These are phyloP conservation scores for Ditula angustiorana DNA, from an alignment of 2,888 invertebrate genomes.

Conservation along the genomic window DNA sequence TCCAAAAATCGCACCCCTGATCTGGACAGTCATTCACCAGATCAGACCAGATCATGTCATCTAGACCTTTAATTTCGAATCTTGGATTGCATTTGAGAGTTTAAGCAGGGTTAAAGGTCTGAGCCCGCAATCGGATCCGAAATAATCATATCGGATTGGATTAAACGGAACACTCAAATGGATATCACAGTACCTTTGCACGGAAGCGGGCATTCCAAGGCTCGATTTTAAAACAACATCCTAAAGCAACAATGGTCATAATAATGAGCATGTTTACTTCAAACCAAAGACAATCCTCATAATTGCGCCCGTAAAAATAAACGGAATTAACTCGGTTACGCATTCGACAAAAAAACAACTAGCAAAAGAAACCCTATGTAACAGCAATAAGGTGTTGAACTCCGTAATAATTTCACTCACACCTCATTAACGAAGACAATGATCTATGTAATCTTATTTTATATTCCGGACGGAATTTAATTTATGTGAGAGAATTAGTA, in stretches of 20 bases:
- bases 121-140: neutral
- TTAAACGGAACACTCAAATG: neutral
- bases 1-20: no score
- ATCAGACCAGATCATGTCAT: no score
- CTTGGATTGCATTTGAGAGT: no score
- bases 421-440: conserved; percentile 8
- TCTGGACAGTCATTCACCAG: no score
- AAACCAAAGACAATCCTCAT: conserved; percentile 13
- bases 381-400: neutral
- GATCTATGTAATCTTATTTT: conserved; percentile 15
- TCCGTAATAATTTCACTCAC: neutral
- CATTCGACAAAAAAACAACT: neutral
- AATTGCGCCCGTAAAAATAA: conserved; percentile 14
- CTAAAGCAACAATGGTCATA: conserved; percentile 18
- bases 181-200: neutral
- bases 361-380: conserved; percentile 1
- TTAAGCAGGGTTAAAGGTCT: neutral
- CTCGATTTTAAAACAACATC: conserved; percentile 1
- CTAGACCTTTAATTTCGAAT: no score
- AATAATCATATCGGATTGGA: neutral
- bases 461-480: conserved; percentile 11
- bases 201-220: no score
- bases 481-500: conserved; percentile 22
- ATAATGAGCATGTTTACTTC: conserved; percentile 12
- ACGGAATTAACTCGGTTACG: neutral